A percentile compares a stretch with the other conserved stretches of the same genome.
Conservation (phyloP, 2,113 vertebrate genomes). For the Probosciger aterrimus region DNA sequence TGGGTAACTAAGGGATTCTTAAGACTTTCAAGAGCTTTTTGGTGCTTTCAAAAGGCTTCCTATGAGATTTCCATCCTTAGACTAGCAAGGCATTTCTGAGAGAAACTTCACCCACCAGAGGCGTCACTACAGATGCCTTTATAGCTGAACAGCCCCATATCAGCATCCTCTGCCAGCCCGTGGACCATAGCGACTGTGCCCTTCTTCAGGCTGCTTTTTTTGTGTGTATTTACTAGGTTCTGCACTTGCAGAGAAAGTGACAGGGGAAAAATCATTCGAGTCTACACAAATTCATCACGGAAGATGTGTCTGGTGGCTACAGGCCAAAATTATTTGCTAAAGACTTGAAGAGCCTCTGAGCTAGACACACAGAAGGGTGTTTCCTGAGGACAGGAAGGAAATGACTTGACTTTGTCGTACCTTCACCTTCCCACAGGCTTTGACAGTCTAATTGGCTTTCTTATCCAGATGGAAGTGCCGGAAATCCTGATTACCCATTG, state of each 20-base stretch:
- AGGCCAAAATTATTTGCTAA: neutral
- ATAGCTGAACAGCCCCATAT: accelerated
- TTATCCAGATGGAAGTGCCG: neutral
- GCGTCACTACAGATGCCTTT: neutral
- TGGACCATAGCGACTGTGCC: neutral
- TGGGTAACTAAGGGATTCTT: neutral
- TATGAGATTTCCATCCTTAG: neutral
- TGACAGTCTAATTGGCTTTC: neutral
- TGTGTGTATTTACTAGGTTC: neutral
- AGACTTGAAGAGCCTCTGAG: neutral
- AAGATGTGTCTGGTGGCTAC: neutral
- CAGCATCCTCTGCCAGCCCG: neutral
- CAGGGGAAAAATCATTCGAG: neutral
- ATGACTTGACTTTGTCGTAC: neutral
- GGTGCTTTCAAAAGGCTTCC: neutral
- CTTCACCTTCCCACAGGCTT: constrained; percentile 14
- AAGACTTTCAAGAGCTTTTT: neutral
- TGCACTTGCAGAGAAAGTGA: neutral
- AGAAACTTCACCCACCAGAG: neutral
- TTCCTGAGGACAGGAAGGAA: constrained; percentile 40
- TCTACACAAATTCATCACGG: neutral
- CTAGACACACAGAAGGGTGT: neutral
- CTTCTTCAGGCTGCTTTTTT: neutral
- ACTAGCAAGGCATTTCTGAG: neutral
- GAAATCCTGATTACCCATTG: constrained; percentile 48